Evolutionary conservation across 2,113 vertebrate species (phyloP).

Genomic region (Myotis davidii): DNA sequence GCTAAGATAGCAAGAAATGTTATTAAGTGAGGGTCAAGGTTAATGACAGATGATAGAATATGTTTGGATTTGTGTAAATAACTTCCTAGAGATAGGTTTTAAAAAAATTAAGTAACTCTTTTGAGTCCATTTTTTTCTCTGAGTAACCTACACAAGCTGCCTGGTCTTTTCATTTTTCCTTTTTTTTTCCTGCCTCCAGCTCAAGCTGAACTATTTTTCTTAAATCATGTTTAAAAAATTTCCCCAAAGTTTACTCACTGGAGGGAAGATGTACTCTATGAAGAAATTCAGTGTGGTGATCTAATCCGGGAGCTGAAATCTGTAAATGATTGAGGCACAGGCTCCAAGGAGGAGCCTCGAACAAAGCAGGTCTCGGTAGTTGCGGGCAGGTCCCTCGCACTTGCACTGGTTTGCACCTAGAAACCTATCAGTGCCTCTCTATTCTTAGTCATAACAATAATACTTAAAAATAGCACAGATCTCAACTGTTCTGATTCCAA

Average conservation of each 20-base stretch:
- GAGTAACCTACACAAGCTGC: neutral
- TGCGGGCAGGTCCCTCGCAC: neutral
- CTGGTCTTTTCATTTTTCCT: neutral
- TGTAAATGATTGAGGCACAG: conserved; percentile 69
- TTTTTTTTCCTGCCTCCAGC: neutral
- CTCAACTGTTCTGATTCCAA: neutral
- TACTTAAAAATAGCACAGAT: conserved; percentile 25
- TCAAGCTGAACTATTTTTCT: conserved; percentile 49
- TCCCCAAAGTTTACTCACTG: conserved; percentile 73
- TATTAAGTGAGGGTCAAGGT: neutral
- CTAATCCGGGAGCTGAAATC: conserved; percentile 70
- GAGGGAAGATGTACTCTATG: conserved; percentile 68
- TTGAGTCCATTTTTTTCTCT: neutral
- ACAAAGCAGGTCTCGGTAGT: conserved; percentile 69
- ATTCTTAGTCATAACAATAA: conserved; percentile 41
- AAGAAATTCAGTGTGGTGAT: conserved; percentile 64
- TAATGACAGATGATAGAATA: neutral
- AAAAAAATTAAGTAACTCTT: neutral
- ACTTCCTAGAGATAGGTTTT: neutral
- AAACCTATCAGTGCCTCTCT: conserved; percentile 33
- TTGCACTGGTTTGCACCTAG: neutral
- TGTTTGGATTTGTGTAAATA: neutral
- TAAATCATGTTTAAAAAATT: conserved; percentile 68
- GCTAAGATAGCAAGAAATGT: neutral
- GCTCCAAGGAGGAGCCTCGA: conserved; percentile 50